phyloP scores from a whole-genome alignment of 2,888 invertebrate genomes.

The Myathropa florea region DNA sequence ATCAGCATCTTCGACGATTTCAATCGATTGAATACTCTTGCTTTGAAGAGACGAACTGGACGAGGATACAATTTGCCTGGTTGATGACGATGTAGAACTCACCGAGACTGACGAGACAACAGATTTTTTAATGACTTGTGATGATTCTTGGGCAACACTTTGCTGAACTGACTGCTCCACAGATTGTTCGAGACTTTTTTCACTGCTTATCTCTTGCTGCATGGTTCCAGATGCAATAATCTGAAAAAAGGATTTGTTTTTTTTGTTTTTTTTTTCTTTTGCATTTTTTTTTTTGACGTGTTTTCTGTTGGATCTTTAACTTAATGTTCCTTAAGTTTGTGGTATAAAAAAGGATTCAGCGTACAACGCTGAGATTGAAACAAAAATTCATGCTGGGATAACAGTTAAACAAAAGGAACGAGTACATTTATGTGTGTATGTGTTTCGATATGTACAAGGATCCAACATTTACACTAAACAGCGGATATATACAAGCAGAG shows the following conservation, averaged over 20 bases:
- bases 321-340: not conserved
- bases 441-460: not conserved
- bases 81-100: conserved; percentile 62
- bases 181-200: conserved; percentile 42
- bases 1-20: conserved; percentile 51
- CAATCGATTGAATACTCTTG: conserved; percentile 47
- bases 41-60: conserved; percentile 61
- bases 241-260: conserved; percentile 56
- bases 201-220: conserved; percentile 52
- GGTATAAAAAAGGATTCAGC: no score
- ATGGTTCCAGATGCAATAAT: conserved; percentile 57
- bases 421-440: not conserved
- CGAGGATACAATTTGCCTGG: conserved; percentile 56
- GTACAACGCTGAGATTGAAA: no score
- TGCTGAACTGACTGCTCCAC: conserved; percentile 60
- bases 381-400: not conserved
- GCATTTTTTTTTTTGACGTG: not conserved
- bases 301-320: not conserved
- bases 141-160: conserved; percentile 49
- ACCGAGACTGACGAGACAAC: conserved; percentile 59
- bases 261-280: conserved; percentile 2
- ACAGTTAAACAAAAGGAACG: not conserved
- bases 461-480: not conserved
- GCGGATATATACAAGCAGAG: not conserved
- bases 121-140: conserved; percentile 51